Evolutionary conservation across 2,888 invertebrate genomes (phyloP), one percentile per base, ranked within the genome.

Genomic region (Eumerus sabulonum): DNA sequence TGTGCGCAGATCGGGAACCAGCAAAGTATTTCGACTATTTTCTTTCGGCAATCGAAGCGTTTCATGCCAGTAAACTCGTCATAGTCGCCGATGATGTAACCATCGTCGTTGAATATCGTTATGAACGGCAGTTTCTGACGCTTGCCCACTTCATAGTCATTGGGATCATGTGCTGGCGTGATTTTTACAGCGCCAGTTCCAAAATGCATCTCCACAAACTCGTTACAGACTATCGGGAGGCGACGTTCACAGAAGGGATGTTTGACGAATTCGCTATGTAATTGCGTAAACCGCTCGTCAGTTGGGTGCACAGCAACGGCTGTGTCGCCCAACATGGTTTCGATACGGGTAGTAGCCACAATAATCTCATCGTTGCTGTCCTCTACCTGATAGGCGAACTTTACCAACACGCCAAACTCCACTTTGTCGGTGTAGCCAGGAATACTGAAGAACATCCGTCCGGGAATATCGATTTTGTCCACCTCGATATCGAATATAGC

Each of bases 401-500:
- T 93, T 0, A 96, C 93, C 11, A 99, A 90, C 35, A 97, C 95
- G 1, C 99, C 99, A 87, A 99, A 99, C 87, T 98, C 96, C 17
- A 99, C 92, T 87, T 92, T 89, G 12, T 88, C 85, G 1, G 86
- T 84, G 82, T 89, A 89, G 0, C 98, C 98, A 0, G 99, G 99
- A 82, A 99, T 97, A 18, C 92, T 86, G 51, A 99, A 87, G 83
- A 96, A 87, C 0, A 98, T 99, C 56, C 94, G 91, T 0, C 98
- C 98, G 1, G 92, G 87, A 42, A 99, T 89, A 86, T 98, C 97
- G 44, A 95, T 88, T 90, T 99, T 99, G 87, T 99, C 99, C 1
- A 99, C 98, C 90, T 99, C 99, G 82, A 99, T 98, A 87, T 99
- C 99, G 0, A 99, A 99, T 83, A 99, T 99, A 9, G 99, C 99